Evolutionary conservation across 64 coral and sea anemone genomes (phyloP).

Genomic region (Anthopleura sola): DNA sequence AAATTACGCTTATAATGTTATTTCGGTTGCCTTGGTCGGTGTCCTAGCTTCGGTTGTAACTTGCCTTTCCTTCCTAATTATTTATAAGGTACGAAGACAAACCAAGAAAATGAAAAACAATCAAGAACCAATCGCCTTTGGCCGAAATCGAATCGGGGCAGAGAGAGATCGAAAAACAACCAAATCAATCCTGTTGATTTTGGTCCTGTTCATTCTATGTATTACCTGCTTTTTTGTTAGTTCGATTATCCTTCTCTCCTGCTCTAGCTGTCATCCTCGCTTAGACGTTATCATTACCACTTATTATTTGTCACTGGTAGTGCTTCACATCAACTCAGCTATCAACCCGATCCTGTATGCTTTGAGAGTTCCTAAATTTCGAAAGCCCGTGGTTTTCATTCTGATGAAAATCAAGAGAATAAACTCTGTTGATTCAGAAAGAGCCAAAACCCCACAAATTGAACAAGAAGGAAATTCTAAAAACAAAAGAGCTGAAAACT

Average conservation of each 20-base stretch:
- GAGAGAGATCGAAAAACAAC: background rate
- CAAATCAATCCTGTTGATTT: background rate
- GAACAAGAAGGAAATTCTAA: too few species aligned
- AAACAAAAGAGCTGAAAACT: too few species aligned
- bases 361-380: background rate
- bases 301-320: background rate
- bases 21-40: background rate
- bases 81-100: background rate
- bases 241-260: background rate
- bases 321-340: background rate
- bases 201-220: background rate
- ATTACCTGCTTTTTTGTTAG: background rate
- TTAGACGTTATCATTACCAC: background rate
- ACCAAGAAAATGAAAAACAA: background rate
- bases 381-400: background rate
- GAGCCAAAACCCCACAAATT: background rate
- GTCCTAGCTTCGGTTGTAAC: background rate
- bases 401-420: background rate
- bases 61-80: background rate
- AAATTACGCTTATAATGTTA: background rate
- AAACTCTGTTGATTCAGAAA: background rate
- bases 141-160: background rate
- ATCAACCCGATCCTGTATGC: background rate
- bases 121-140: background rate
- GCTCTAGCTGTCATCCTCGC: background rate